These are phyloP conservation scores for Cyclopterus lumpus DNA, from an alignment of 2,797 vertebrate species.

Conservation along the genomic window DNA sequence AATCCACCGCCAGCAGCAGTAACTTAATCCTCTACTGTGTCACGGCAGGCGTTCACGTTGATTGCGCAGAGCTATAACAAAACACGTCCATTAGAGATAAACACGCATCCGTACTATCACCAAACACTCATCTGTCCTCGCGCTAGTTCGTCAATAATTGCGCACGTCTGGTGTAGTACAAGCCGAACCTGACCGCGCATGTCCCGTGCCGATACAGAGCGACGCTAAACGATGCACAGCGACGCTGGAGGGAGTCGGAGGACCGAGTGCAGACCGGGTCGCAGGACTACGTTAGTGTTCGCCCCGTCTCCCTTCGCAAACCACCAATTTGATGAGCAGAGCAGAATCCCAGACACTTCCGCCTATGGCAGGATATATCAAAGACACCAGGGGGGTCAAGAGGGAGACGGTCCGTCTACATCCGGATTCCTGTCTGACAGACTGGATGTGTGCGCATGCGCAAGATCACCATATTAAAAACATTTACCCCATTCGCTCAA, in stretches of 20 bases:
- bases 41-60: constrained; percentile 57
- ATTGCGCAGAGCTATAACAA: constrained; percentile 61
- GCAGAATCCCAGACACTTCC: constrained; percentile 75
- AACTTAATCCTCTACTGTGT: constrained; percentile 83
- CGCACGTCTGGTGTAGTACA: constrained; percentile 19
- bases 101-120: not conserved
- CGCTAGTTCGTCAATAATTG: constrained; percentile 8
- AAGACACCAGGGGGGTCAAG: constrained; percentile 60
- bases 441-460: not conserved
- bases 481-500: too few relatives aligned
- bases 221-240: not conserved
- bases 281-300: constrained; percentile 25
- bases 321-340: constrained; percentile 40
- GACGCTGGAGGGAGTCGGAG: constrained; percentile 5
- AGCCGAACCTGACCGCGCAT: constrained; percentile 54
- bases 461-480: not conserved
- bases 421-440: not conserved
- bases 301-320: constrained; percentile 32
- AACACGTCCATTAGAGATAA: constrained; percentile 27
- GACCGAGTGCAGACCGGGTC: not conserved
- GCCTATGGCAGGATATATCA: constrained; percentile 64
- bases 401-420: constrained; percentile 16
- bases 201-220: constrained; percentile 24
- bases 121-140: not conserved
- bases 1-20: constrained; percentile 75